Evolutionary conservation across 2,888 invertebrate genomes (phyloP).

Genomic region (Anthoptus insignis): DNA sequence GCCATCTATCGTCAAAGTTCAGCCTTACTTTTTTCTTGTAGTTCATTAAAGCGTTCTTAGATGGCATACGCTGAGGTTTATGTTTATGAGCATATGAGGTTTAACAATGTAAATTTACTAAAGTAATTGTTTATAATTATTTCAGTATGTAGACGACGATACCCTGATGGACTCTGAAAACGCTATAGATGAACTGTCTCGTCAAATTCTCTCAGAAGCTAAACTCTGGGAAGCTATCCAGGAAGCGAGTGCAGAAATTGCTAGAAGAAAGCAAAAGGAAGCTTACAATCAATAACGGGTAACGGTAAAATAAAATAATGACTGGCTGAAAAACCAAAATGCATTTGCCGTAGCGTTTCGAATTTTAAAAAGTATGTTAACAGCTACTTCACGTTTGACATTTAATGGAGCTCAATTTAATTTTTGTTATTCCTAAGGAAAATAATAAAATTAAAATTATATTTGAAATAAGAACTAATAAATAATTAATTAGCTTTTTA

Average conservation of each 20-base stretch:
- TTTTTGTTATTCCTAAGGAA: not conserved
- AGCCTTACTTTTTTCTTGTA: no score
- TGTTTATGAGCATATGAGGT: no score
- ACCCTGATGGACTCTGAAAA: conserved; percentile 90
- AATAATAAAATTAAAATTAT: not conserved
- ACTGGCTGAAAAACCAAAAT: conserved; percentile 24
- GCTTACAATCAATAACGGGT: conserved; percentile 49
- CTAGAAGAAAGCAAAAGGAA: conserved; percentile 87
- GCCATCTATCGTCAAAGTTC: no score
- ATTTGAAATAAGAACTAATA: not conserved
- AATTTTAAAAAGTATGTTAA: conserved; percentile 17
- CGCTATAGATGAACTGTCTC: conserved; percentile 91
- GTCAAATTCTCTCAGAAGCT: conserved; percentile 93
- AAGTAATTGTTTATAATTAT: no score
- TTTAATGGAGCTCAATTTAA: conserved; percentile 10
- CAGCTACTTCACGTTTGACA: not conserved
- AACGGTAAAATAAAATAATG: conserved; percentile 46
- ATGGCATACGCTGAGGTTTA: no score
- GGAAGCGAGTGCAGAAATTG: conserved; percentile 91
- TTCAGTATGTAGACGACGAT: conserved; percentile 85
- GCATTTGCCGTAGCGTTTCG: conserved; percentile 44
- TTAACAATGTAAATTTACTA: no score
- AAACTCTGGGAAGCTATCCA: conserved; percentile 93
- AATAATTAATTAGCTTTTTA: no score
- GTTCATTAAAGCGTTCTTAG: no score